These are phyloP conservation scores for Bungarus multicinctus DNA, from an alignment of 2,113 vertebrate genomes.

Conservation along the genomic window DNA sequence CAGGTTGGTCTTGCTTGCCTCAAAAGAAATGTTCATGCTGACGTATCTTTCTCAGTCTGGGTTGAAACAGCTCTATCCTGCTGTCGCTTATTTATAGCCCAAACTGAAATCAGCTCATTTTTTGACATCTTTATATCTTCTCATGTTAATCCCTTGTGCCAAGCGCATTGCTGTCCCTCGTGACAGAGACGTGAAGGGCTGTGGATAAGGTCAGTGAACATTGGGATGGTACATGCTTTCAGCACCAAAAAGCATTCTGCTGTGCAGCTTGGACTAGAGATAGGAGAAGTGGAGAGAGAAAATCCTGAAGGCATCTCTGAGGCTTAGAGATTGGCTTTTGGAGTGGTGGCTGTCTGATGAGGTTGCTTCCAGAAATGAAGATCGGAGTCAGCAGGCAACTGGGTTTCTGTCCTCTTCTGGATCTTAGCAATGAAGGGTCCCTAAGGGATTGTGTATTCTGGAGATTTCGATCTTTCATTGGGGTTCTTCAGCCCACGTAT, in stretches of 20 bases:
- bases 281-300: neutral
- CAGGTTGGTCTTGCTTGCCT: neutral
- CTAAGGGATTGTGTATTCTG: neutral
- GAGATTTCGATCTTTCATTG: constrained; percentile 35
- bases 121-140: neutral
- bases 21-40: neutral
- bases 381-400: neutral
- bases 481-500: neutral
- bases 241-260: neutral
- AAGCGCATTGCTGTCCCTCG: neutral
- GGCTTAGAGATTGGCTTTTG: neutral
- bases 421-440: constrained; percentile 8
- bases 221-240: fast-evolving
- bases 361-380: neutral
- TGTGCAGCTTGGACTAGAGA: neutral
- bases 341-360: neutral
- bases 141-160: neutral
- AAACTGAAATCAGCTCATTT: neutral
- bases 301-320: neutral
- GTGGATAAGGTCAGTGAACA: neutral
- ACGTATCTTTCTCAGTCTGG: neutral
- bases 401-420: constrained; percentile 24
- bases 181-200: neutral
- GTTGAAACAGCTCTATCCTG: neutral
- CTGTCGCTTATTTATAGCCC: neutral